Conservation (phyloP, 2,888 invertebrate species). For the Tortricodes alternella region DNA sequence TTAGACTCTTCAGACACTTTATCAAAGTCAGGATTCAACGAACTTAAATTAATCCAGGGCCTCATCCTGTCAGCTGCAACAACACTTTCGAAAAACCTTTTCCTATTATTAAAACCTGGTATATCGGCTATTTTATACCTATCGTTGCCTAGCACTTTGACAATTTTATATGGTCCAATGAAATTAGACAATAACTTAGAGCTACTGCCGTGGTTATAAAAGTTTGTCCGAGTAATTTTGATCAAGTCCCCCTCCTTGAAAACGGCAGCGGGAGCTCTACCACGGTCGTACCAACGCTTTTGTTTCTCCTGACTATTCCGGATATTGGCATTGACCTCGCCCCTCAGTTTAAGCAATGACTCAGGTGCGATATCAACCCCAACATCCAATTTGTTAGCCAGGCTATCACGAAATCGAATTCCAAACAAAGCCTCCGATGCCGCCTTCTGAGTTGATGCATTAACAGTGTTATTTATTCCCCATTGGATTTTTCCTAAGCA, state of each 20-base stretch:
- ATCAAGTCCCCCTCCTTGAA: slow-evolving; percentile 4
- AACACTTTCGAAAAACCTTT: not conserved
- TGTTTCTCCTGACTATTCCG: slow-evolving; percentile 8
- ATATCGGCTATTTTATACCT: not conserved
- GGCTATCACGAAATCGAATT: not conserved
- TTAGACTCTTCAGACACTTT: too few relatives aligned
- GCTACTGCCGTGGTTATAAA: not conserved
- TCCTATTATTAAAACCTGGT: not conserved
- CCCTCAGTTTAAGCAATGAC: too few relatives aligned
- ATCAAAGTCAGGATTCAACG: not conserved
- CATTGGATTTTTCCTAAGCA: slow-evolving; percentile 31
- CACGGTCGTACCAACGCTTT: slow-evolving; percentile 5
- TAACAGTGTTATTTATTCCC: slow-evolving; percentile 34
- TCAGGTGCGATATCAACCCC: too few relatives aligned
- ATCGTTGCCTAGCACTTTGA: not conserved
- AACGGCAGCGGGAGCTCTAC: slow-evolving; percentile 8
- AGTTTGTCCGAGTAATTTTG: not conserved
- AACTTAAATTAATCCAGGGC: not conserved
- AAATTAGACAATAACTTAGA: not conserved
- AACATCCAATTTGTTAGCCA: slow-evolving; percentile 30
- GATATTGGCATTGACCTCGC: not conserved
- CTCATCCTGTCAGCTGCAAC: not conserved
- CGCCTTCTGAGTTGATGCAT: slow-evolving; percentile 30
- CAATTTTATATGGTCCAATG: not conserved
- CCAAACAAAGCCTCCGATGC: slow-evolving; percentile 32